Evolutionary conservation across 2,797 vertebrate species (phyloP), one percentile per base, ranked within the genome.

Genomic region (Helarctos malayanus): DNA sequence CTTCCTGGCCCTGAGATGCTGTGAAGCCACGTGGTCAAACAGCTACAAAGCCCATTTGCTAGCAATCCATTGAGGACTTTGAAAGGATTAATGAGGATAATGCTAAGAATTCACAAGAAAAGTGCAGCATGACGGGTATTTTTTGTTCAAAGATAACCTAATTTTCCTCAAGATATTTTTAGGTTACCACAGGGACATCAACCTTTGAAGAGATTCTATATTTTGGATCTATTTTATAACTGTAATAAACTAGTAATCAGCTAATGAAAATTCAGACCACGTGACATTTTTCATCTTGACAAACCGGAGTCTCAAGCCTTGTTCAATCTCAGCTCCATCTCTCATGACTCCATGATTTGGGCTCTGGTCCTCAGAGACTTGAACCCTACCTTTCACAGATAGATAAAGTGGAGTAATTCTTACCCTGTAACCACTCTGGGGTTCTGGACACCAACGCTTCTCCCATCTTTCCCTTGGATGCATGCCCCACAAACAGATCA

Each of bases 71-170:
- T 54, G 85, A 85, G 35, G 49, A 45, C 85, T 92, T 83, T 87
- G 96, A 97, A 92, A 92, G 56, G 84, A 90, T 96, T 97, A 92
- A 90, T 76, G 76, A 95, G 49, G 41, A 95, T 80, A 69, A 54
- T 69, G 84, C 11, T 25, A 90, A 97, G 88, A 75, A 83, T 86
- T 86, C 96, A 86, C 89, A 95, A 94, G 71, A 71, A 76, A 76
- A 94, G 79, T 83, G 18, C 76, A 94, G 38, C n/a, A 32, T 92
- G 96, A 95, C 73, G 86, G 59, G 79, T 83, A 89, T 93, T 94
- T 54, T 93, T 89, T 63, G 94, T 94, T 97, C 97, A 97, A 96
- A 96, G 96, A 83, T 81, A 96, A 89, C 94, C 87, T 89, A 94
- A 89, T 91, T 95, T 95, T 97, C 85, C 91, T 93, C 54, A 73